Base-by-base conservation (phyloP, 2,888 invertebrate species). In the Chymomyza amoena region DNA sequence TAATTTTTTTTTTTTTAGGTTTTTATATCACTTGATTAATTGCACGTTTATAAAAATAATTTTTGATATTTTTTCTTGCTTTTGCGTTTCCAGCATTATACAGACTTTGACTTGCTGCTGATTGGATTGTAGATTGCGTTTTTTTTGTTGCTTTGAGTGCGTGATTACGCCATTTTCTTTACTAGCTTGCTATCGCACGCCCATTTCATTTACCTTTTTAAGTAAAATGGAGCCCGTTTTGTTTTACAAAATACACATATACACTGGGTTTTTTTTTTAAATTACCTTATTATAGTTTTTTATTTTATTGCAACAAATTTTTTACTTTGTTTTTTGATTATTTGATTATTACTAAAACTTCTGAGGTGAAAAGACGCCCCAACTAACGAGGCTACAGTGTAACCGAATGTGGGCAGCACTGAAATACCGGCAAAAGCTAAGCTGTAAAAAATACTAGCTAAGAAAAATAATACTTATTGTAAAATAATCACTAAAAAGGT, bases 141-240 rank as follows among this genome's bases (percentile, higher is more conserved):
- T 73, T 68, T 66, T 50, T 68, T 71, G 70, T 72, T 70, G 73
- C 78, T 83, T 77, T 81, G 75, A 78, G 84, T 86, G 81, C 87
- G 85, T 84, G 84, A 88, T 84, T 84, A 84, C 84, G 84, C 84
- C 84, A 84, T 84, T 88, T 84, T 84, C 87, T 84, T 86, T 82
- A 70, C 75, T 61, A 18, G 39, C 57, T 64, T 39, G 57, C 28
- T 74, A 73, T 69, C 81, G 88, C 87, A 84, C 84, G 84, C 84
- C 84, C 84, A 84, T 86, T 75, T 79, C 79, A 81, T 76, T 86
- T 88, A 84, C 88, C 88, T 84, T 75, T 75, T 64, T 72, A 16
- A 69, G 64, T 74, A 69, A 62, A 67, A 74, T 70, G 61, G 64
- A n/a, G 16, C 59, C 65, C 60, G 71, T 77, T 18, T 73, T 69